A percentile compares a stretch with the other conserved stretches of the same genome.
Evolutionary conservation across 2,888 invertebrate genomes (phyloP).

Genomic region (Dryocosmus kuriphilus): DNA sequence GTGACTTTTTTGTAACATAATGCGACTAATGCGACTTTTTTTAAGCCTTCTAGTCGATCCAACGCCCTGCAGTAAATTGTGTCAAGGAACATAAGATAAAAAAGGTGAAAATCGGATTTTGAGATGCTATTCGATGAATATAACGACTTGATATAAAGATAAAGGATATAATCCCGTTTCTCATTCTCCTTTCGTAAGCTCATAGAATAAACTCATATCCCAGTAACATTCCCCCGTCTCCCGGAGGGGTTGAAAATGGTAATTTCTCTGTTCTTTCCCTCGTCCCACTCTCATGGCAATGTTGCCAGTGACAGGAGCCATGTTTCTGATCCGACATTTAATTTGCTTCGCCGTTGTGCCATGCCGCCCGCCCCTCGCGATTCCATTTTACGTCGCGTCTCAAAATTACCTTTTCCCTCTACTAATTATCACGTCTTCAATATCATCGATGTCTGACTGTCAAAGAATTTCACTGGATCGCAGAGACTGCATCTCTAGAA

Average conservation of each 20-base stretch:
- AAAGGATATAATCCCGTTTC: conserved; percentile 24
- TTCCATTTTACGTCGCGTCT: conserved; percentile 11
- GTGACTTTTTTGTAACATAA: too few species aligned
- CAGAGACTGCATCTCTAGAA: not conserved
- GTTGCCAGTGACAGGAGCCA: conserved; percentile 66
- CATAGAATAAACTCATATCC: conserved; percentile 45
- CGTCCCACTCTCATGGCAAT: conserved; percentile 56
- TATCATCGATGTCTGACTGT: not conserved
- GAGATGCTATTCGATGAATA: conserved; percentile 11
- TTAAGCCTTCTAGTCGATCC: too few species aligned
- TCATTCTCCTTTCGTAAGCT: conserved; percentile 35
- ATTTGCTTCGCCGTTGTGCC: conserved; percentile 64
- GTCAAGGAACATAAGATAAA: not conserved
- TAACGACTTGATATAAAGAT: not conserved
- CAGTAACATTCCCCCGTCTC: conserved; percentile 49
- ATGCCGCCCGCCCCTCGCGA: conserved; percentile 48
- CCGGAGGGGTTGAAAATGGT: conserved; percentile 62
- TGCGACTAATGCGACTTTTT: too few species aligned
- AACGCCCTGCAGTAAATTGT: too few species aligned
- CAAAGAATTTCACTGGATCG: not conserved
- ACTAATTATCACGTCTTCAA: conserved; percentile 20
- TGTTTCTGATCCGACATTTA: conserved; percentile 69
- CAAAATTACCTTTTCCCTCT: conserved; percentile 25
- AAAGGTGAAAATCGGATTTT: not conserved
- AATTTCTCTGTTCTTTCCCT: conserved; percentile 61